Evolutionary conservation across 2,888 invertebrate species (phyloP), one percentile per base, ranked within the genome.

Genomic region (Chrysodeixis includens): DNA sequence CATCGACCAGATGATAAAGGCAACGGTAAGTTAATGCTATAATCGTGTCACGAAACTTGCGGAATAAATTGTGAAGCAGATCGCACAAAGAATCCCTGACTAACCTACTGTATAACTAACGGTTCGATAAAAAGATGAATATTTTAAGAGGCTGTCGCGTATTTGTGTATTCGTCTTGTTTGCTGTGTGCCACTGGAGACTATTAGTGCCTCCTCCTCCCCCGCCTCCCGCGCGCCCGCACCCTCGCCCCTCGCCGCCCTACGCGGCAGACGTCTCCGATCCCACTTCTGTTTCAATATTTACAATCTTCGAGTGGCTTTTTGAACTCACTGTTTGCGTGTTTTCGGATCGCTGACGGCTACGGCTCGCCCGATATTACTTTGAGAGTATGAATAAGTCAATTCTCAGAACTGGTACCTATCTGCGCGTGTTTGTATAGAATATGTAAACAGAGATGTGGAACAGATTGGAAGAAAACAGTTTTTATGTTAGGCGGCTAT

Each of bases 1-100:
- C 97, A 97, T 92, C 95, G 97, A 83, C 96, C 97, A 55, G 97
- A 97, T 85, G 96, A 97, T 78, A 97, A 97, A 91, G 96, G 97
- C 78, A 97, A 97, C 93, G 97, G 97, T 97, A 91, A 96, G 96
- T 63, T 26, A 61, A 49, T 14, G 18, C 18, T 9, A 10, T 4
- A n/a, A 26, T 22, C 20, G 16, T 35, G 12, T 12, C 20, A 52
- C 14, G 14, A 9, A 14, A 22, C 30, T 56, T 18, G 56, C 12
- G 12, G 32, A 46, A 51, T n/a, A 10, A 40, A n/a, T 40, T 40
- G 5, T 18, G 1, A 58, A 62, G 77, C 55, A 69, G 40, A 35
- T 61, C 72, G 68, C 65, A 64, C 79, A 80, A 64, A 56, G 32
- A 51, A 59, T 54, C 62, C 46, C 26, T 69, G 61, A 56, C 54